Evolutionary conservation across 2,113 vertebrate species (phyloP).

Genomic region (Sporophila hypoxantha): DNA sequence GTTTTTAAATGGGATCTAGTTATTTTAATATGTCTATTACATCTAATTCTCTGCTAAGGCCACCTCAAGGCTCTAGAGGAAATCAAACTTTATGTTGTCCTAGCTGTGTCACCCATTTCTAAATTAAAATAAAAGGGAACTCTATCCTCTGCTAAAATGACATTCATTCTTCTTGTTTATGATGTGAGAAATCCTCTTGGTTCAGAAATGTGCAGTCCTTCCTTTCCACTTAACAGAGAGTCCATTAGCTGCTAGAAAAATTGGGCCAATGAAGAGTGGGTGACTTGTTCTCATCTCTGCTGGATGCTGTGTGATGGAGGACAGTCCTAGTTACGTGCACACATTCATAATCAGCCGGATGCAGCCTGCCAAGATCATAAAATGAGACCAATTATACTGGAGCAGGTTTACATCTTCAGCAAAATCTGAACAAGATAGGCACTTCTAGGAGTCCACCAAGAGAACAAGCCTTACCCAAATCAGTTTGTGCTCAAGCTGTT

Average conservation of each 20-base stretch:
- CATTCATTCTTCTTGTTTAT: background rate
- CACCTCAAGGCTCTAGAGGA: background rate
- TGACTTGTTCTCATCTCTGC: background rate
- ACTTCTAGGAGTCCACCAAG: background rate
- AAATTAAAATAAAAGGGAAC: background rate
- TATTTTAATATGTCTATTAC: conserved; percentile 10
- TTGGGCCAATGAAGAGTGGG: background rate
- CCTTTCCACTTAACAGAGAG: background rate
- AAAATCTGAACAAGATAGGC: background rate
- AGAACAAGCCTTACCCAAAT: background rate
- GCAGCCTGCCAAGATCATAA: background rate
- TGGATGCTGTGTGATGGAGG: background rate
- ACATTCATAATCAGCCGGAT: background rate
- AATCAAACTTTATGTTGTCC: background rate
- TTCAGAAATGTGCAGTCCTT: background rate
- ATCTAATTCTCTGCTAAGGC: conserved; percentile 11
- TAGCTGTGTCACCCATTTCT: background rate
- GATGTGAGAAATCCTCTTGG: conserved; percentile 5
- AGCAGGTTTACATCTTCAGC: background rate
- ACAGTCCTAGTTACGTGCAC: background rate
- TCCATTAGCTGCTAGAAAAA: background rate
- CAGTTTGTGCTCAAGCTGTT: background rate
- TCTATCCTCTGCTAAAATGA: background rate
- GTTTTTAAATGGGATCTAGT: conserved; percentile 21
- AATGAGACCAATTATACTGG: background rate